These are phyloP conservation scores for Himantopus leucocephalus DNA, from an alignment of 2,113 vertebrate species.

Conservation along the genomic window DNA sequence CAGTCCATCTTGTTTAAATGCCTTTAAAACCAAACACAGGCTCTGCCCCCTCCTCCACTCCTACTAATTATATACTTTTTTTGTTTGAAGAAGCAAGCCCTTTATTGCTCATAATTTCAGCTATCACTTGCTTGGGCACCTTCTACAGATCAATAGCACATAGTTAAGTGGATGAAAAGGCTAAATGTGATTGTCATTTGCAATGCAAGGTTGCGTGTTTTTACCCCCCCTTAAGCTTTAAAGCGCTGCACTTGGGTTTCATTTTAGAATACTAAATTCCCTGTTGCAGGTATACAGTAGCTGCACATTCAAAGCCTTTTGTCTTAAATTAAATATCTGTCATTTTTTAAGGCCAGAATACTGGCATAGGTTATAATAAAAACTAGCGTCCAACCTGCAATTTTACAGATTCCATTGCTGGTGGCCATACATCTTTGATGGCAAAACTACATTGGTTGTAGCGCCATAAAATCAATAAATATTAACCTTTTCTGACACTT, in stretches of 20 bases:
- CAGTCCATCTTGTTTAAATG: slow-evolving; percentile 55
- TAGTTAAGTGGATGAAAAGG: slow-evolving; percentile 75
- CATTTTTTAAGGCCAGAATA: slow-evolving; percentile 56
- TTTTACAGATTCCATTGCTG: slow-evolving; percentile 73
- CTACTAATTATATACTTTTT: slow-evolving; percentile 71
- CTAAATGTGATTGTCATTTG: slow-evolving; percentile 73
- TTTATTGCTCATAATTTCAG: slow-evolving; percentile 73
- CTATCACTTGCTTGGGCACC: slow-evolving; percentile 70
- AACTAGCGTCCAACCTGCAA: slow-evolving; percentile 54
- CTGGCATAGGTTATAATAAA: slow-evolving; percentile 68
- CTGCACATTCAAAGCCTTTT: slow-evolving; percentile 43
- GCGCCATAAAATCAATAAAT: slow-evolving; percentile 80
- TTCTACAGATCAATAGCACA: slow-evolving; percentile 71
- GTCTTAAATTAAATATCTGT: slow-evolving; percentile 69
- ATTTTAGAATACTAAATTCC: slow-evolving; percentile 59
- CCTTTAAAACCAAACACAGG: slow-evolving; percentile 42
- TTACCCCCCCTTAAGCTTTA: not conserved
- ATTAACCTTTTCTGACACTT: slow-evolving; percentile 82
- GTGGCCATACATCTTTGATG: slow-evolving; percentile 74
- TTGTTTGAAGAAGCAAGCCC: slow-evolving; percentile 69
- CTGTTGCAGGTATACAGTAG: slow-evolving; percentile 21
- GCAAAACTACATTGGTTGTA: slow-evolving; percentile 75
- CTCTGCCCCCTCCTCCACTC: slow-evolving; percentile 30
- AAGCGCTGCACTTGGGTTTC: not conserved
- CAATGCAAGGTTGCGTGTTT: slow-evolving; percentile 58